Percentiles rank a stretch among this genome's conserved stretches.
phyloP scores from a whole-genome alignment of 2,113 vertebrate species.

The Heterotis niloticus region DNA sequence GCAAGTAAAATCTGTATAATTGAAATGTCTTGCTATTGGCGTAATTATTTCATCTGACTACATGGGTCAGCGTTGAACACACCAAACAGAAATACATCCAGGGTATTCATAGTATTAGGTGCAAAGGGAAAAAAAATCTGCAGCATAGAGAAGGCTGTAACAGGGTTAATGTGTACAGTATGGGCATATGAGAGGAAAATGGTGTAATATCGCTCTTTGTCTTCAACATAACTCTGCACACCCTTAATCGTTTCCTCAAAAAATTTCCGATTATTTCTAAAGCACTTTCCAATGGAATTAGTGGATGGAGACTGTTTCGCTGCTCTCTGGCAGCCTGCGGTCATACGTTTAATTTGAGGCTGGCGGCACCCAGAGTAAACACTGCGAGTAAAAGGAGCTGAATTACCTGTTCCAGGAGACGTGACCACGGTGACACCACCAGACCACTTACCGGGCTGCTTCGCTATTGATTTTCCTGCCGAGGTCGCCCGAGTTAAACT shows the following conservation, averaged over 20 bases:
- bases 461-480: conserved; percentile 23
- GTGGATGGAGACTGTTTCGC: conserved; percentile 3
- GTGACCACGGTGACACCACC: conserved; percentile 15
- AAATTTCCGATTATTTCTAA: background rate
- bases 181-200: background rate
- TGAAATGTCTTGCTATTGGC: no score
- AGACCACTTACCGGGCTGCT: conserved; percentile 25
- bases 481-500: conserved; percentile 35
- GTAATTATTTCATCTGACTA: no score
- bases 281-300: background rate
- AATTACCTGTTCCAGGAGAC: conserved; percentile 15
- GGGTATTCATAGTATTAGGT: background rate
- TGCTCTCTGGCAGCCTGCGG: background rate
- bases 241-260: background rate
- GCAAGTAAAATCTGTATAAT: no score
- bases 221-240: background rate
- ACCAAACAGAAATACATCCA: background rate
- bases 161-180: background rate
- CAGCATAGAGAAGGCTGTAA: background rate
- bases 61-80: background rate
- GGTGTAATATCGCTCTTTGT: background rate
- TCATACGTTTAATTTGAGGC: background rate
- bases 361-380: background rate
- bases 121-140: background rate
- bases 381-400: background rate